Evolutionary conservation across 2,888 invertebrate genomes (phyloP), one percentile per base, ranked within the genome.

Genomic region (Drosophila suboccidentalis): DNA sequence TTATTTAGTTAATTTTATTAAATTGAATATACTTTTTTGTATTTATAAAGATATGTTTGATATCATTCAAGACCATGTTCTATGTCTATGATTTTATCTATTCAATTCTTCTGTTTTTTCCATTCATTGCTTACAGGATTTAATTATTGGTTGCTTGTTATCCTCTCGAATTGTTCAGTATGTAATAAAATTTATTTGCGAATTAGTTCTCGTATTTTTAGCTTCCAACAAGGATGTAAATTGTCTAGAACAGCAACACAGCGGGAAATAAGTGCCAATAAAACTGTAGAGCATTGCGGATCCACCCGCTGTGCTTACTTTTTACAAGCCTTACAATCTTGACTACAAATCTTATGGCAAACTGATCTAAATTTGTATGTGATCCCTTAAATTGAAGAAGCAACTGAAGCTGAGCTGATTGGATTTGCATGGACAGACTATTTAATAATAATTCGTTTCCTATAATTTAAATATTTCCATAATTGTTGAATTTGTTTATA

Each of bases 391-490:
- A 46, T 11, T 26, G 2, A n/a, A 38, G 15, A 32, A 43, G 10
- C 26, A 41, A 13, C 54, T 59, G 2, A 22, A 6, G 50, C 13
- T 17, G 29, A 9, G 39, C 6, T n/a, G 34, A 41, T 57, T n/a
- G 13, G n/a, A 75, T 78, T 75, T 78, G 75, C 78, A 78, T 78
- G 58, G 6, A 22, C 53, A 8, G 39, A 26, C 34, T 60, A 51
- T 19, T 3, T 41, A 47, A 59, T 80, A 80, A 82, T 78, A 75
- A 76, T 72, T 76, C 62, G 78, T 80, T 87, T 85, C 82, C 87
- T 60, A 80, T 70, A 75, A 81, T 85, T 85, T 81, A 83, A 83
- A 85, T 85, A 81, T 81, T 88, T 85, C 69, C 41, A 80, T 86
- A 82, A 78, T 81, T 68, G 74, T 46, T 36, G 47, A 54, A 74